A percentile compares a stretch with the other conserved stretches of the same genome.
Evolutionary conservation across 2,888 invertebrate species (phyloP).

Genomic region (Campoplex nolae): DNA sequence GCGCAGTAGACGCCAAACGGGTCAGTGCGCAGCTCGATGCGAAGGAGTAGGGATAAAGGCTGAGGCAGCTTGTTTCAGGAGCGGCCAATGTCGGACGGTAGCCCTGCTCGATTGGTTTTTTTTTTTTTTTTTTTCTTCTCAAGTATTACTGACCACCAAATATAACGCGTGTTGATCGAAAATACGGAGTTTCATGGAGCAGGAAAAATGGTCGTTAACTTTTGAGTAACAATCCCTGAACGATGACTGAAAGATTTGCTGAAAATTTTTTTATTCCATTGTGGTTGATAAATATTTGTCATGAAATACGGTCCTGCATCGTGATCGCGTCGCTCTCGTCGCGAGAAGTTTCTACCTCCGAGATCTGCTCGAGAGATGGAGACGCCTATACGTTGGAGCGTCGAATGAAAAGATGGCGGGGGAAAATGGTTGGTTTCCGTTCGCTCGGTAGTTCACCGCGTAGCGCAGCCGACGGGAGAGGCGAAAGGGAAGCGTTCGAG

Average conservation of each 20-base stretch:
- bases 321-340: conserved; percentile 15
- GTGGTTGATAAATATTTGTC: neutral
- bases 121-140: neutral
- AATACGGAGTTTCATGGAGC: neutral
- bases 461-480: conserved; percentile 80
- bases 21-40: conserved; percentile 75
- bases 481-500: conserved; percentile 77
- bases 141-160: neutral
- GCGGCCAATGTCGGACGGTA: conserved; percentile 40
- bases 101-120: conserved; percentile 33
- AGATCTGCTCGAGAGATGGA: conserved; percentile 29
- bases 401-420: conserved; percentile 57
- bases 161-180: neutral
- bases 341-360: neutral
- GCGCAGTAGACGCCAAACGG: conserved; percentile 76
- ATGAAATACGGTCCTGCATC: conserved; percentile 17
- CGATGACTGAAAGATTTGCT: neutral
- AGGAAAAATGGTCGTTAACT: neutral
- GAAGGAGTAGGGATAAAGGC: conserved; percentile 66
- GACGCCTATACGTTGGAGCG: conserved; percentile 24
- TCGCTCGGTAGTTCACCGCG: conserved; percentile 77
- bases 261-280: neutral
- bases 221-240: neutral
- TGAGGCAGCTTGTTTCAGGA: conserved; percentile 61
- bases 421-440: conserved; percentile 76